phyloP scores from a whole-genome alignment of 2,113 vertebrate species.

The Halcyon malimbica region DNA sequence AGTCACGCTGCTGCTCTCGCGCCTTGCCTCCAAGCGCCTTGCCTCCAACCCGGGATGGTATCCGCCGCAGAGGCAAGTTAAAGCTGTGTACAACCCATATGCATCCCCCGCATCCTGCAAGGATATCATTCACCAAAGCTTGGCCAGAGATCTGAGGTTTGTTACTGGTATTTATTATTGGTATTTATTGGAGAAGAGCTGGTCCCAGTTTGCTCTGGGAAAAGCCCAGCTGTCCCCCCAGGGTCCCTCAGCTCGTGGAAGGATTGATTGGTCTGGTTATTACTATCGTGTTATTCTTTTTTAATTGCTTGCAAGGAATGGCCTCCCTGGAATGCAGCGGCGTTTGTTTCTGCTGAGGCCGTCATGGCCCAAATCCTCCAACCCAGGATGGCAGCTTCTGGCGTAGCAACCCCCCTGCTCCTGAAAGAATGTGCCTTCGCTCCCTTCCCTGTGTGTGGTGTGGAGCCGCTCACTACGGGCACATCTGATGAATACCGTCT shows the following conservation, averaged over 20 bases:
- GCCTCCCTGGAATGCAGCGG: background rate
- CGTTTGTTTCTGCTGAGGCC: background rate
- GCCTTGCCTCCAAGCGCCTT: background rate
- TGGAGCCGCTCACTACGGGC: background rate
- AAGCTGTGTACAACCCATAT: accelerated
- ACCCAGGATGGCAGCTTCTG: background rate
- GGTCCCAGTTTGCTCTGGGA: background rate
- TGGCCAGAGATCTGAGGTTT: background rate
- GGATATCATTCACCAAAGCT: background rate
- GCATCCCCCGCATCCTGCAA: background rate
- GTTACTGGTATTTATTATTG: background rate
- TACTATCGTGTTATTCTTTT: background rate
- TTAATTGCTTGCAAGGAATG: constrained; percentile 10
- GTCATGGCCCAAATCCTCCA: background rate
- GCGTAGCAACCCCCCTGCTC: constrained; percentile 6
- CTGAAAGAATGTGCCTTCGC: background rate
- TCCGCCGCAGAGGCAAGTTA: background rate
- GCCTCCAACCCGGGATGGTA: background rate
- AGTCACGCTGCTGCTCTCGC: background rate
- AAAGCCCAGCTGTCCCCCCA: background rate
- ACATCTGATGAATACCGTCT: constrained; percentile 21
- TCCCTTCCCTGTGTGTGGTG: background rate
- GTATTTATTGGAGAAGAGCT: background rate
- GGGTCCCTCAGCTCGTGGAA: background rate
- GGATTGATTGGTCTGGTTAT: constrained; percentile 4